Base-by-base conservation (phyloP, 2,113 vertebrate genomes). In the Choloepus hoffmanni region DNA sequence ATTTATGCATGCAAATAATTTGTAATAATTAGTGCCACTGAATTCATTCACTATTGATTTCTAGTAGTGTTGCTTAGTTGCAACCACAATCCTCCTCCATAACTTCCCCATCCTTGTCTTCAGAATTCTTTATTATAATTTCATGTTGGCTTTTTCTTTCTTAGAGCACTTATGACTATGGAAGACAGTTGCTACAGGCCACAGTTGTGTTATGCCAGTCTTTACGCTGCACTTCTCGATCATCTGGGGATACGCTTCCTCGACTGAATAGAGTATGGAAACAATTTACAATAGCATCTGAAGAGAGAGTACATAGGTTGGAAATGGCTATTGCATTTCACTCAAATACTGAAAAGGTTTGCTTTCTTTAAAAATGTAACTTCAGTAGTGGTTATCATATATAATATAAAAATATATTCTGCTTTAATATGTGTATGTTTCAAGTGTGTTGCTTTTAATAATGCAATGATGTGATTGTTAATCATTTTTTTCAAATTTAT, bases 91-190 rank as follows among this genome's bases (percentile, higher is more conserved):
- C 60, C 11, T 68, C 16, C 48, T 60, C 9, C 82, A 43, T 83
- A 60, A 48, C 50, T 92, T 21, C 16, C 67, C 23, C 53, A 13
- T 14, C 48, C 16, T 90, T 90, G 73, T 3, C 0, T 86, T 95
- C 3, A n/a, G 45, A 78, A 43, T 67, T 67, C 65, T 48, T 83
- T 77, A 15, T 65, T 68, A 50, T 50, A 88, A 85, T 40, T 26
- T 73, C n/a, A 79, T 26, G 23, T 3, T 19, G 78, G 0, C 23
- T 77, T 85, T 86, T 76, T 96, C 70, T 45, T 85, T 94, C 96
- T 30, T 97, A 99, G 99, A 99, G 99, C 97, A 99, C 99, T 7
- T 99, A 99, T 0, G 99, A 99, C 98, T 99, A 99, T 9, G 99
- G 99, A 4, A 99, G 99, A 1, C 99, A 99, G 98, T 97, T 99